Base-by-base conservation (phyloP, 2,888 invertebrate species). In the Helleia helle region DNA sequence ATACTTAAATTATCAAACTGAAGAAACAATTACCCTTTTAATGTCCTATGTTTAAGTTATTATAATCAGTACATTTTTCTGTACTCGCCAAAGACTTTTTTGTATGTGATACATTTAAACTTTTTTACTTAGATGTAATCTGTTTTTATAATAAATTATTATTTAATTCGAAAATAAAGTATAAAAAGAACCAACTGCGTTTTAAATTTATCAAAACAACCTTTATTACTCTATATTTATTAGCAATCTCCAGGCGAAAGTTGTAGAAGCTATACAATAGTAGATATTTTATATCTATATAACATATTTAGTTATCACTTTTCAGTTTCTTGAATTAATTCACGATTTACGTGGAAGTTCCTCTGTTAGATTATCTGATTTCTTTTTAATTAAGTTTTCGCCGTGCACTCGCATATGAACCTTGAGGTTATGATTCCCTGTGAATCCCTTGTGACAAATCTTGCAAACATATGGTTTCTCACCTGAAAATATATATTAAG, bases 81-180 rank as follows among this genome's bases (percentile, higher is more conserved):
- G 73, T 80, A 72, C 73, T 81, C 64, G 80, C 83, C 83, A 84
- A 83, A 84, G 83, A 83, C 70, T 73, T 76, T 73, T 73, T 79
- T 79, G 65, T 76, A 80, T 80, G 77, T 81, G 77, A 83, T 83
- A 81, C 66, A 65, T 66, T 77, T 48, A 73, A 72, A 65, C 75
- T 77, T 75, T 73, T 70, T 72, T 54, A 74, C 62, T 62, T 77
- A 74, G 62, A 57, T 61, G 52, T 75, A 75, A 63, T 65, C 59
- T 62, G 17, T 34, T 66, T 69, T 64, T 62, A 58, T 51, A 52
- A 48, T 54, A 54, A 57, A 57, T 56, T 39, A 28, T 38, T 38
- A 39, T 39, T 39, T 39, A 51, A 59, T 58, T 56, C 53, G 55
- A 51, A 55, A 46, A 52, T 29, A 30, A 45, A 34, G 27, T 9